Conservation (phyloP, 35 echinoderm and acorn worm species). For the Ophioderma brevispina region DNA sequence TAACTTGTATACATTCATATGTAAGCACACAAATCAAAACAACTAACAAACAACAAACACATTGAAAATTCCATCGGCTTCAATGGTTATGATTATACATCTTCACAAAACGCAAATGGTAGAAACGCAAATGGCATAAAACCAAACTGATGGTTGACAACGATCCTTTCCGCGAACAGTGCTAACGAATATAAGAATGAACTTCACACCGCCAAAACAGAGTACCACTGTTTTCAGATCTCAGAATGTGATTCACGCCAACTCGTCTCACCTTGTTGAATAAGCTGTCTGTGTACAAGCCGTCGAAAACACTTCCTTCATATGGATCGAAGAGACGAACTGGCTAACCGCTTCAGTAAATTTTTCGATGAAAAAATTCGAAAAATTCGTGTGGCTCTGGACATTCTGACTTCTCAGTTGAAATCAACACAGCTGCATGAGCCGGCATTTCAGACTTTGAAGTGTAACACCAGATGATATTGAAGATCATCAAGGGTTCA, state of each 20-base stretch:
- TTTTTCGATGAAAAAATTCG: constrained; percentile 14
- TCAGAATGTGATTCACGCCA: neutral
- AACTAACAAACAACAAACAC: too few species aligned
- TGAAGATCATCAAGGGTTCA: neutral
- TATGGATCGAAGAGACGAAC: neutral
- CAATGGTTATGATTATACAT: too few species aligned
- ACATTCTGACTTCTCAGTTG: neutral
- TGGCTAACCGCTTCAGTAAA: neutral
- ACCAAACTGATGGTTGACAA: too few species aligned
- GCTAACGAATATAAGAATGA: neutral
- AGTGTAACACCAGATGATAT: neutral
- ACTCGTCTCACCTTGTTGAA: neutral
- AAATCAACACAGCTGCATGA: neutral
- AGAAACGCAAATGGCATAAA: too few species aligned
- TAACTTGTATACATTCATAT: too few species aligned
- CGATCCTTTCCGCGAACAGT: neutral
- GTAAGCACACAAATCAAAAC: too few species aligned
- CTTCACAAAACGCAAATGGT: too few species aligned
- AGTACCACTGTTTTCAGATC: neutral
- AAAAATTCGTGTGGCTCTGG: neutral
- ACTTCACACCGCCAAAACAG: neutral
- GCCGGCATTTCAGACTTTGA: neutral
- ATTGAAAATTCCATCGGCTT: too few species aligned
- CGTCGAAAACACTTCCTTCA: neutral
- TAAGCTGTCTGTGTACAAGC: constrained; percentile 3